A percentile compares a stretch with the other conserved stretches of the same genome.
Evolutionary conservation across 2,888 invertebrate species (phyloP).

Genomic region (Sminthurides aquaticus): DNA sequence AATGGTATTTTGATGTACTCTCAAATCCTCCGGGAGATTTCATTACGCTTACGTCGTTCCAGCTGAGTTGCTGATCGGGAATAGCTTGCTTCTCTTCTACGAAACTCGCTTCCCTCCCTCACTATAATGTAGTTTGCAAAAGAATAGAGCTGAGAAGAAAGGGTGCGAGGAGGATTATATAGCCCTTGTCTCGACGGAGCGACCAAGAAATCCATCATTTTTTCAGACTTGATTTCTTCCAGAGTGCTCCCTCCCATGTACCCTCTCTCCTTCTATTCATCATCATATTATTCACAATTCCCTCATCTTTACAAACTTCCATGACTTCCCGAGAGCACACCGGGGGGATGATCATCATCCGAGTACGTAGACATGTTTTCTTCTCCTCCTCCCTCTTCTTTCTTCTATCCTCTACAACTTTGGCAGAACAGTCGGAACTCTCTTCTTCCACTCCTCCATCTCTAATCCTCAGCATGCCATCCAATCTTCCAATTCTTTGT

Average conservation of each 20-base stretch:
- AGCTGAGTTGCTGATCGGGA: too few relatives aligned
- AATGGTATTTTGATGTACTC: too few relatives aligned
- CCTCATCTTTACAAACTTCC: not conserved
- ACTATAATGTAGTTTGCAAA: not conserved
- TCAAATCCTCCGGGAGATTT: too few relatives aligned
- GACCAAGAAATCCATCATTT: conserved; percentile 5
- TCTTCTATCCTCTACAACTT: not conserved
- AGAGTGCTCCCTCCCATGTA: conserved; percentile 24
- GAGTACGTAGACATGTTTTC: not conserved
- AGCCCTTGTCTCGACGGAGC: not conserved
- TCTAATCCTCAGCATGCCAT: conserved; percentile 7
- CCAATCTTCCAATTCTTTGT: too few relatives aligned
- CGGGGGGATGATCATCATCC: not conserved
- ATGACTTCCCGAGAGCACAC: too few relatives aligned
- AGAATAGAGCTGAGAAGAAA: not conserved
- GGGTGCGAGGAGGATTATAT: not conserved
- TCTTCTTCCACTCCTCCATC: conserved; percentile 5
- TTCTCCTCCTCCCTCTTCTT: not conserved
- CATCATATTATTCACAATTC: conserved; percentile 4
- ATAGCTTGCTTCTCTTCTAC: too few relatives aligned
- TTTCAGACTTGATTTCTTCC: conserved; percentile 28
- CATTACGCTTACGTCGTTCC: too few relatives aligned
- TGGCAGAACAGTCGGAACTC: conserved; percentile 9
- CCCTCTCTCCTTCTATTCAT: not conserved
- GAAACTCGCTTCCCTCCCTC: too few relatives aligned